Evolutionary conservation across 37 sponge, comb jelly and placozoan species (phyloP).

Genomic region (Aphrocallistes beatrix): DNA sequence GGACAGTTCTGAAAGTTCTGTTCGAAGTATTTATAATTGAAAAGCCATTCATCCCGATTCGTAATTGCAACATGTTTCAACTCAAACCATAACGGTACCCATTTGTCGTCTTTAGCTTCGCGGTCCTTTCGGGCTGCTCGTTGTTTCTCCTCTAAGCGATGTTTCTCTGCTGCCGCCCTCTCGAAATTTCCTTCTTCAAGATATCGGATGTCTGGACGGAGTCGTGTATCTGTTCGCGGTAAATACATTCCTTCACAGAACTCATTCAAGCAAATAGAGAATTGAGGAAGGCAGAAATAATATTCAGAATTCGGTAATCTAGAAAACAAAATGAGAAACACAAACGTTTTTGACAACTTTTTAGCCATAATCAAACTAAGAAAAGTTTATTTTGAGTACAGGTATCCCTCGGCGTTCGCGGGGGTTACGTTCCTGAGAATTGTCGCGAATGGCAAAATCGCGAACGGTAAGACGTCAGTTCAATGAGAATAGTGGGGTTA

Average conservation of each 20-base stretch:
- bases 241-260: neutral
- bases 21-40: neutral
- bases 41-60: neutral
- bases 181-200: constrained; percentile 41
- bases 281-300: neutral
- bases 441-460: too few relatives aligned
- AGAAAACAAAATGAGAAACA: too few relatives aligned
- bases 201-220: constrained; percentile 29
- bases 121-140: constrained; percentile 22
- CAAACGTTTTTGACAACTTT: too few relatives aligned
- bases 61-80: neutral
- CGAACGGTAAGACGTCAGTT: too few relatives aligned
- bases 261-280: neutral
- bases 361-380: too few relatives aligned
- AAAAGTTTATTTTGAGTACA: too few relatives aligned
- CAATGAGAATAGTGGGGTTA: too few relatives aligned
- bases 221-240: constrained; percentile 27
- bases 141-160: constrained; percentile 46
- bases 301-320: neutral
- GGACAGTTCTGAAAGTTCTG: neutral
- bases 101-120: neutral
- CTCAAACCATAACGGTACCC: constrained; percentile 22
- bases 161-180: constrained; percentile 34
- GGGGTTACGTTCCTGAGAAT: too few relatives aligned
- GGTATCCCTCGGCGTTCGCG: too few relatives aligned